Base-by-base conservation (phyloP, 2,888 invertebrate species). In the Plemyria rubiginata region DNA sequence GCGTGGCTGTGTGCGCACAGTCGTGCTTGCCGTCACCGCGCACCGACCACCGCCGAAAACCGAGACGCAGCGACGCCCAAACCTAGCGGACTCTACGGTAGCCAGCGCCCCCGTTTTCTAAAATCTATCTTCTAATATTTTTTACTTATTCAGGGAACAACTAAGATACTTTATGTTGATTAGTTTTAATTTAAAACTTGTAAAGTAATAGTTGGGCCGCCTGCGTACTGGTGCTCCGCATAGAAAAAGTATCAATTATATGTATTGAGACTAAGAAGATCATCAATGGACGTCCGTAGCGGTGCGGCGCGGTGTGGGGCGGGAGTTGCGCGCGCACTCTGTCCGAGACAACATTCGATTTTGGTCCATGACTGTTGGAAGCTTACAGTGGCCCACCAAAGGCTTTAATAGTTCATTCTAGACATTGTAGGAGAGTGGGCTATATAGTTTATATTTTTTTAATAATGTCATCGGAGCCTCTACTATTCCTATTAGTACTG, bases 361-460 rank as follows among this genome's bases (percentile, higher is more conserved):
- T 93, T 93, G 93, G 93, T 93, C 91, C 92, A 92, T 90, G 89
- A 88, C 90, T 89, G 89, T 88, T 87, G 90, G 90, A 91, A 88
- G 91, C 90, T 90, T 85, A 85, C 88, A 84, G 87, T 88, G 83
- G 89, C 84, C 86, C 84, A 85, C 86, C 84, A 82, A 86, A 84
- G 82, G 84, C 87, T 90, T 90, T 90, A 90, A 91, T 92, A 92
- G 90, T 91, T 91, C 87, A 88, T 89, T 87, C 86, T 87, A 85
- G 84, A 76, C 84, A 82, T 82, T 80, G 80, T 78, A 81, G 78
- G 77, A 78, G 78, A 76, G 77, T 74, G 74, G 76, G 78, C 78
- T 77, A 78, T 75, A 78, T 78, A 77, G 79, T 78, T 60, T 45
- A 58, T 60, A 32, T 54, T 51, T 29, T 59, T 54, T 38, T 9